Evolutionary conservation across 2,797 vertebrate species (phyloP).

Genomic region (Orestias chungarensis): DNA sequence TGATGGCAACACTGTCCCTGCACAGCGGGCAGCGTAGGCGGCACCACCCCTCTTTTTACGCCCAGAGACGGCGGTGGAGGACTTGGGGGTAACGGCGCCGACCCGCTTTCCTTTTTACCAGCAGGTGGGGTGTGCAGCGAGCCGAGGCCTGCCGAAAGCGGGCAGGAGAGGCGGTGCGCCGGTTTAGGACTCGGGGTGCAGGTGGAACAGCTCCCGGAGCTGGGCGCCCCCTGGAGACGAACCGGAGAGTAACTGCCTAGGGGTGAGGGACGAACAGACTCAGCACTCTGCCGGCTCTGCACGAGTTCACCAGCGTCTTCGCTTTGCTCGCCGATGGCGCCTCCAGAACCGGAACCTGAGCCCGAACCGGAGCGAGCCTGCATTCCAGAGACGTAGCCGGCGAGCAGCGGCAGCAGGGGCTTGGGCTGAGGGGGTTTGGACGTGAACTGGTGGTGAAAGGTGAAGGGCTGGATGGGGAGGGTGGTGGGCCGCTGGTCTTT

Average conservation of each 20-base stretch:
- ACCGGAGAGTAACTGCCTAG: constrained; percentile 94
- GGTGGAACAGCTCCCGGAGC: constrained; percentile 84
- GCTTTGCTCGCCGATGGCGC: constrained; percentile 44
- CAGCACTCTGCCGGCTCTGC: constrained; percentile 53
- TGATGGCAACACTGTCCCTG: constrained; percentile 80
- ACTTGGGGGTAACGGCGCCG: constrained; percentile 26
- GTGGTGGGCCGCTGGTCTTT: constrained; percentile 96
- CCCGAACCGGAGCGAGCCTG: constrained; percentile 68
- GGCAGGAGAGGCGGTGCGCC: constrained; percentile 84
- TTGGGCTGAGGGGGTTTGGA: constrained; percentile 82
- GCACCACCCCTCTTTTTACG: constrained; percentile 71
- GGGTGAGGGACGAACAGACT: constrained; percentile 88
- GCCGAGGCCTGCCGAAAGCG: constrained; percentile 73
- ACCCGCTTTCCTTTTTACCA: constrained; percentile 38
- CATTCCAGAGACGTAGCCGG: constrained; percentile 87
- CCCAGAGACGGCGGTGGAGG: constrained; percentile 62
- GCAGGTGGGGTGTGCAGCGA: constrained; percentile 68
- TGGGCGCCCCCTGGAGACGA: constrained; percentile 80
- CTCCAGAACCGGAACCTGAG: constrained; percentile 54
- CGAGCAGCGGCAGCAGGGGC: constrained; percentile 85
- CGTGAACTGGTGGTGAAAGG: constrained; percentile 92
- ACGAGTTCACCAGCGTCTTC: constrained; percentile 59
- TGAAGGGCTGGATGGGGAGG: constrained; percentile 97
- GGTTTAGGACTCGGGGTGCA: constrained; percentile 81
- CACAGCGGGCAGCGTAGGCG: constrained; percentile 58